phyloP scores from a whole-genome alignment of 2,113 vertebrate genomes.

The Sminthopsis crassicaudata region DNA sequence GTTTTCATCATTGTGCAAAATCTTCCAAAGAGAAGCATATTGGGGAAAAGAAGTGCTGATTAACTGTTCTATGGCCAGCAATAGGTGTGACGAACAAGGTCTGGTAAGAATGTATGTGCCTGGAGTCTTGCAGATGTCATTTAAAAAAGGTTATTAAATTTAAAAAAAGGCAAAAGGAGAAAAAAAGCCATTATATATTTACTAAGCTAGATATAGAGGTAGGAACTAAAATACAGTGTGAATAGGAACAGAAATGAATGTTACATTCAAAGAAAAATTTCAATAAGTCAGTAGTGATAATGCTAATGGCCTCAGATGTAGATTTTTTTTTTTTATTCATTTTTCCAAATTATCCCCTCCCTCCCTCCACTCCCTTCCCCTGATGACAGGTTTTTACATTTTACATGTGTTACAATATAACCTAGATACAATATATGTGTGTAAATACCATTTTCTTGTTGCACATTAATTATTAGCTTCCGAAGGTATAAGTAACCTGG shows the following conservation, averaged over 20 bases:
- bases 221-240: background rate
- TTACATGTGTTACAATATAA: too few relatives aligned
- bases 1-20: background rate
- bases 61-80: background rate
- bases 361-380: too few relatives aligned
- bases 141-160: background rate
- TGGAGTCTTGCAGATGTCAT: background rate
- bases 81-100: background rate
- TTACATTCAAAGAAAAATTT: background rate
- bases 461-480: too few relatives aligned
- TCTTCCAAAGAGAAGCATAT: background rate
- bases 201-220: background rate
- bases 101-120: background rate
- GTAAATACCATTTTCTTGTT: too few relatives aligned
- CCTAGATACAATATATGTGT: too few relatives aligned
- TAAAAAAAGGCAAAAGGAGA: background rate
- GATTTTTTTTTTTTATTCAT: too few relatives aligned
- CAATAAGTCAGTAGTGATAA: background rate
- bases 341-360: too few relatives aligned
- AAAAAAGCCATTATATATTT: background rate
- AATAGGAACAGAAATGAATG: background rate
- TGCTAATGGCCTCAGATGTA: background rate
- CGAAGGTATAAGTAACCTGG: too few relatives aligned
- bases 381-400: too few relatives aligned
- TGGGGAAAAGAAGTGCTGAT: background rate